A percentile compares a stretch with the other conserved stretches of the same genome.
Conservation (phyloP, 2,113 vertebrate genomes). For the Megaceryle torquata region DNA sequence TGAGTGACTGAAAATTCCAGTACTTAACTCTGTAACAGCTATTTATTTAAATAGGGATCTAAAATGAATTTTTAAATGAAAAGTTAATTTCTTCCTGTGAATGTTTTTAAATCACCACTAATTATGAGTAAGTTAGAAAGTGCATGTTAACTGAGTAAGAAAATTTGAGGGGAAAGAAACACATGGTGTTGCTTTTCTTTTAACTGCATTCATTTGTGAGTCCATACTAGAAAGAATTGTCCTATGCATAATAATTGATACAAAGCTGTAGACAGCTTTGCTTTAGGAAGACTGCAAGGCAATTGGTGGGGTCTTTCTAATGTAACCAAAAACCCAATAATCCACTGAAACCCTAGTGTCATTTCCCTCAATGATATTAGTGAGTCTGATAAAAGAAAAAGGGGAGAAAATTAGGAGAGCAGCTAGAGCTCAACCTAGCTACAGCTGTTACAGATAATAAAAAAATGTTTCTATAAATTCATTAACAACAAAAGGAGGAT, state of each 20-base stretch:
- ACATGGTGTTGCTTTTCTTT: background rate
- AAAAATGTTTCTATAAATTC: no score
- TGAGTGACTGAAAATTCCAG: background rate
- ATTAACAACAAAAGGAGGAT: no score
- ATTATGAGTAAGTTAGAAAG: background rate
- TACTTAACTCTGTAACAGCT: background rate
- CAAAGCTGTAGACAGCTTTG: background rate
- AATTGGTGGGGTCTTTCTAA: background rate
- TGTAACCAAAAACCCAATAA: background rate
- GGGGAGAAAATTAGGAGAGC: no score
- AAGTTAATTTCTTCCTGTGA: background rate
- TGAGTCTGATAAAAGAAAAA: background rate
- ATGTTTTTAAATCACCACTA: background rate
- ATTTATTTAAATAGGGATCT: background rate
- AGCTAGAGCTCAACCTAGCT: no score
- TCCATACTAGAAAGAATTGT: background rate
- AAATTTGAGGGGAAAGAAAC: background rate
- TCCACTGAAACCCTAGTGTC: background rate
- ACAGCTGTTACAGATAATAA: no score
- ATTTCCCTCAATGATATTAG: background rate
- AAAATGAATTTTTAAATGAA: background rate
- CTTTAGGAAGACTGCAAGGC: background rate
- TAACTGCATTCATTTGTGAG: background rate
- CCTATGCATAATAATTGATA: background rate
- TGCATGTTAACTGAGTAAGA: background rate